Conservation (phyloP, 2,888 invertebrate species). For the Hedya salicella region DNA sequence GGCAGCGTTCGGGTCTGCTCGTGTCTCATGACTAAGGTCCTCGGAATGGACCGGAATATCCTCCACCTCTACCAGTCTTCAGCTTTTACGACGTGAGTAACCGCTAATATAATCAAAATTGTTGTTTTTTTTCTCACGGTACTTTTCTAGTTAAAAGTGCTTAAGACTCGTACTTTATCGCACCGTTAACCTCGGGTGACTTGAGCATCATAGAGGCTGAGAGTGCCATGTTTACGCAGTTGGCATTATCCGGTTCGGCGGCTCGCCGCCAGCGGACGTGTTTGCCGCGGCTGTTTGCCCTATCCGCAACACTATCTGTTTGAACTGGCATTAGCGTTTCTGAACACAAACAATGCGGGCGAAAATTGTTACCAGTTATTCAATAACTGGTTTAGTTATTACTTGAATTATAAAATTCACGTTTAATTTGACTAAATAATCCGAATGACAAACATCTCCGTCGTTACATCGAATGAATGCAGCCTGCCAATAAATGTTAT, state of each 20-base stretch:
- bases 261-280: constrained; percentile 56
- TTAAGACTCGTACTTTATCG: too few species aligned
- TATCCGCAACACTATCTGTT: constrained; percentile 70
- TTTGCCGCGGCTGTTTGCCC: constrained; percentile 70
- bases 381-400: constrained; percentile 19
- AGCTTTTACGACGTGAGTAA: too few species aligned
- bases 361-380: constrained; percentile 45
- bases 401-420: constrained; percentile 1
- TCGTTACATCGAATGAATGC: too few species aligned
- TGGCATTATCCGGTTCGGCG: constrained; percentile 46
- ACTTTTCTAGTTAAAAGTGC: too few species aligned
- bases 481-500: too few species aligned
- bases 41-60: too few species aligned
- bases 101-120: too few species aligned
- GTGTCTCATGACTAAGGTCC: too few species aligned
- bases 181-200: background rate
- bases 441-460: background rate
- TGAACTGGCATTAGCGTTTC: constrained; percentile 66
- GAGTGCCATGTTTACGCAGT: background rate
- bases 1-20: too few species aligned
- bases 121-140: too few species aligned
- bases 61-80: too few species aligned
- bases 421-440: background rate
- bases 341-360: constrained; percentile 52
- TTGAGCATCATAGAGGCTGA: background rate